Base-by-base conservation (phyloP, 2,797 vertebrate species). In the Pelochelys cantorii region DNA sequence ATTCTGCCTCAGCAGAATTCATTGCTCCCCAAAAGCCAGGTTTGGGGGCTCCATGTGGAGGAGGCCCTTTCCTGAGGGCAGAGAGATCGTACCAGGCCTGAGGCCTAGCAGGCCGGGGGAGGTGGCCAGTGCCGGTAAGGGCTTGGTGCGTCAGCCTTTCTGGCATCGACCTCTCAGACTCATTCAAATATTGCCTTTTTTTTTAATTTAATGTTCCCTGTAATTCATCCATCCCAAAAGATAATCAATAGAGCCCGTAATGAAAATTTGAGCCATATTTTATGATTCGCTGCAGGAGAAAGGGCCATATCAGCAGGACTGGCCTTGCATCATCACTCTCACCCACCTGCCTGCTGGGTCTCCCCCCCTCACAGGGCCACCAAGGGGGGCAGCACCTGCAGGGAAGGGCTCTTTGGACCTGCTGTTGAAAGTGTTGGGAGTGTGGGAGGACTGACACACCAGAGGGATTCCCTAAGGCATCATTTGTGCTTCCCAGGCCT, bases 181-280 rank as follows among this genome's bases (percentile, higher is more conserved):
- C 99, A 99, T 99, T 99, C 99, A 99, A 99, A 99, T 99, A 99
- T 99, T 99, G 99, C 98, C 98, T 97, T 96, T 96, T 98, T 98
- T 98, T 98, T 98, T 99, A 98, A 99, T 99, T 99, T 99, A 99
- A 99, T 99, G 99, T 99, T 98, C 98, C 98, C 98, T 98, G 99
- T 99, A 99, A 99, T 99, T 99, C 99, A 99, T 99, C 98, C 98
- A 98, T 98, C 98, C 98, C 99, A 99, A 99, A 99, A 99, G 99
- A 99, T 99, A 99, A 99, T 99, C 99, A 99, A 99, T 99, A 99
- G 98, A 99, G 99, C 98, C 99, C 98, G 98, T 99, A 99, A 99
- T 99, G 99, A 99, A 99, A 99, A 99, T 99, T 99, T 99, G 98
- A 99, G 99, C 99, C 99, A 99, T 99, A 99, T 99, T 99, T 99